Evolutionary conservation across 2,113 vertebrate genomes (phyloP).

Genomic region (Otolemur garnettii): DNA sequence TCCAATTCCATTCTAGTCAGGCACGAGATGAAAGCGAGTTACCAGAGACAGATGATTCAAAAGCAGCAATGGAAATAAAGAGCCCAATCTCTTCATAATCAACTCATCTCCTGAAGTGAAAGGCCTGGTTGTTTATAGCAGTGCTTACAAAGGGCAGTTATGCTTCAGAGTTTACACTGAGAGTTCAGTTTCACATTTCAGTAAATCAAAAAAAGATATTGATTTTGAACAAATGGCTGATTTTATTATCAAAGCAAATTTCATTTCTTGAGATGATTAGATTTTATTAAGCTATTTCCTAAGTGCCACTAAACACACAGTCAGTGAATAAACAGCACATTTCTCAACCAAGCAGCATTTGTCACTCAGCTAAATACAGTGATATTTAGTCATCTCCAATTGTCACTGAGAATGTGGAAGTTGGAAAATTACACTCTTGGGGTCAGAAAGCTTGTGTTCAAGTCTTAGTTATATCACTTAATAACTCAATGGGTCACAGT

Average conservation of each 20-base stretch:
- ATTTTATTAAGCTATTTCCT: slow-evolving; percentile 85
- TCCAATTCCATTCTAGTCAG: slow-evolving; percentile 54
- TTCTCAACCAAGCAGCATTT: slow-evolving; percentile 78
- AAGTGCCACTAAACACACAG: slow-evolving; percentile 79
- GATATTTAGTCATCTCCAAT: slow-evolving; percentile 36
- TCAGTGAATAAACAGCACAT: slow-evolving; percentile 81
- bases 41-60: slow-evolving; percentile 73
- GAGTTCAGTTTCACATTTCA: slow-evolving; percentile 78
- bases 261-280: slow-evolving; percentile 82
- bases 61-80: slow-evolving; percentile 80
- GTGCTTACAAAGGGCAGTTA: slow-evolving; percentile 74
- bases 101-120: slow-evolving; percentile 82
- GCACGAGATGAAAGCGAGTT: slow-evolving; percentile 70
- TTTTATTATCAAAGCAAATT: slow-evolving; percentile 87
- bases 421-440: background rate
- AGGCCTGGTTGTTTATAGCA: slow-evolving; percentile 65
- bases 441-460: slow-evolving; percentile 2
- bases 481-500: background rate
- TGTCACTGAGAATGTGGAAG: slow-evolving; percentile 15
- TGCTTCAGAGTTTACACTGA: slow-evolving; percentile 69
- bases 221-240: slow-evolving; percentile 83
- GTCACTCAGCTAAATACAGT: slow-evolving; percentile 81
- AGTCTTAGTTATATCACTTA: slow-evolving; percentile 46
- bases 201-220: slow-evolving; percentile 85
- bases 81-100: slow-evolving; percentile 75